phyloP scores from a whole-genome alignment of 2,888 invertebrate species.

The Eilema griseolum region DNA sequence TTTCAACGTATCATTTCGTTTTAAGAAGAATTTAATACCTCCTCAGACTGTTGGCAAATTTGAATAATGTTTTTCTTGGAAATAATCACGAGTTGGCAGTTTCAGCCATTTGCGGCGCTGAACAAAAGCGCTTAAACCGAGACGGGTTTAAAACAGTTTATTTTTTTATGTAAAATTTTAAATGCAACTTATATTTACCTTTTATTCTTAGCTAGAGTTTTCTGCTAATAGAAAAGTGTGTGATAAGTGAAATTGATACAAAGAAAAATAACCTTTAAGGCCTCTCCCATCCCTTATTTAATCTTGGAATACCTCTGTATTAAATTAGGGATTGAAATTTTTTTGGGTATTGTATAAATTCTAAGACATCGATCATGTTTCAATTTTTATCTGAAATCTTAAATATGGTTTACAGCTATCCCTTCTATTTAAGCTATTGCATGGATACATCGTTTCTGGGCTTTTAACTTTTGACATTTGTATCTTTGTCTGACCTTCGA shows the following conservation, averaged over 20 bases:
- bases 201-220: conserved; percentile 37
- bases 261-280: no score
- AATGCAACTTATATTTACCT: conserved; percentile 52
- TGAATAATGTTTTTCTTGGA: conserved; percentile 63
- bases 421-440: no score
- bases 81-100: conserved; percentile 63
- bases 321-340: conserved; percentile 4
- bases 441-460: no score
- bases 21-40: conserved; percentile 55
- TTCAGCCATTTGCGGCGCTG: conserved; percentile 54
- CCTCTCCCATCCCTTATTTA: no score
- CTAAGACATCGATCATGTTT: not conserved
- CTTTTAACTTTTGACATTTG: not conserved
- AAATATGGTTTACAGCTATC: no score
- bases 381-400: not conserved
- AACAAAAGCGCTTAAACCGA: conserved; percentile 49
- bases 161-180: conserved; percentile 43
- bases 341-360: not conserved
- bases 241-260: conserved; percentile 11
- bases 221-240: conserved; percentile 39
- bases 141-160: conserved; percentile 43
- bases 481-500: not conserved
- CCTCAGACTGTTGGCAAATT: conserved; percentile 57
- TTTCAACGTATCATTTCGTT: conserved; percentile 47
- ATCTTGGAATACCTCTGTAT: not conserved